phyloP scores from a whole-genome alignment of 2,113 vertebrate species.

The Pelvicachromis taeniatus region DNA sequence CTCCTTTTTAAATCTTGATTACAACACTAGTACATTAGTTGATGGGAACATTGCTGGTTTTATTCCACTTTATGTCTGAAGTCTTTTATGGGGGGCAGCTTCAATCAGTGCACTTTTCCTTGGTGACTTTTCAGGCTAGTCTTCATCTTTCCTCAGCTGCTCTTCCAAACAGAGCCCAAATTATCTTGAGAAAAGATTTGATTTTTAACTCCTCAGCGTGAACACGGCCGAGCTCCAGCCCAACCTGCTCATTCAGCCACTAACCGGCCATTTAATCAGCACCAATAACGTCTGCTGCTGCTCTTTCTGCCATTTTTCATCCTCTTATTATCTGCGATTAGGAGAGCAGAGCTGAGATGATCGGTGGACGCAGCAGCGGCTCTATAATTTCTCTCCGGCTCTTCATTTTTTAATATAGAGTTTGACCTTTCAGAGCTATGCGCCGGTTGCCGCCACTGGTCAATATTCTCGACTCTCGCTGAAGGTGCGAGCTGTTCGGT shows the following conservation, averaged over 20 bases:
- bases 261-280: neutral
- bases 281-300: neutral
- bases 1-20: neutral
- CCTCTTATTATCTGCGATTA: slow-evolving; percentile 27
- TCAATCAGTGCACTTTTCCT: neutral
- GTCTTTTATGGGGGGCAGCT: neutral
- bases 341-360: neutral
- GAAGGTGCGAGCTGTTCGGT: neutral
- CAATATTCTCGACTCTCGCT: neutral
- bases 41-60: neutral
- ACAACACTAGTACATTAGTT: neutral
- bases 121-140: neutral
- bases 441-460: slow-evolving; percentile 25
- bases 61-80: neutral
- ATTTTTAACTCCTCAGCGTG: neutral
- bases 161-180: neutral
- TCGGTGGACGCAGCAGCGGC: neutral
- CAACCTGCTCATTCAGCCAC: neutral
- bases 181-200: neutral
- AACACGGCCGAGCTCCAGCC: neutral
- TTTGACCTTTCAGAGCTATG: slow-evolving; percentile 48
- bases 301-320: slow-evolving; percentile 11
- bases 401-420: slow-evolving; percentile 32
- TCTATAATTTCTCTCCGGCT: slow-evolving; percentile 1
- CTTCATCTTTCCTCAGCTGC: neutral